Conservation (phyloP, 1,140 invertebrate species). For the Acromyrmex charruanus region DNA sequence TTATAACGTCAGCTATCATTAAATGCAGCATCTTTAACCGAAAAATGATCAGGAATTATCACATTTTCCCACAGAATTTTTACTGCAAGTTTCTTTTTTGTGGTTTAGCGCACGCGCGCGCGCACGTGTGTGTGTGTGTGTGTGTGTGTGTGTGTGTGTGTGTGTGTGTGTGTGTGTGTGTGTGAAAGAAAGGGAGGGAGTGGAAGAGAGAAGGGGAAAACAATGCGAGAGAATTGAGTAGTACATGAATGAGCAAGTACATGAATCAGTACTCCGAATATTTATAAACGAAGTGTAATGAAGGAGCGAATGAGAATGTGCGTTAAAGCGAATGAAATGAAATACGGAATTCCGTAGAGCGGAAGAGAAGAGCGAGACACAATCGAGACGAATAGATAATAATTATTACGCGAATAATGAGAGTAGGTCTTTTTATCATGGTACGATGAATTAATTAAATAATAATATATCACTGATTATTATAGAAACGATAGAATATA, state of each 20-base stretch:
- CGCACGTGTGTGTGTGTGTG: no score
- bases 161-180: no score
- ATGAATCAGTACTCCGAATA: constrained; percentile 27
- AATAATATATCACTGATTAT: constrained; percentile 8
- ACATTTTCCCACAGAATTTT: not conserved
- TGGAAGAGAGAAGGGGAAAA: not conserved
- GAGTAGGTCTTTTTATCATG: constrained; percentile 2
- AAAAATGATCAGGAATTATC: constrained; percentile 11
- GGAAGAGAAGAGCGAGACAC: not conserved
- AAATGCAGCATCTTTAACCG: constrained; percentile 8
- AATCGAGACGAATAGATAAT: constrained; percentile 25
- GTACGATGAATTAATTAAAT: constrained; percentile 32
- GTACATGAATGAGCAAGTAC: constrained; percentile 1
- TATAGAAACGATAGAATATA: not conserved
- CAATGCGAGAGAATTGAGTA: constrained; percentile 4
- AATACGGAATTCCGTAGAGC: not conserved
- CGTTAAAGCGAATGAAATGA: constrained; percentile 35
- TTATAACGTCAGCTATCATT: constrained; percentile 45
- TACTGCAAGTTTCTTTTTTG: not conserved
- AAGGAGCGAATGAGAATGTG: constrained; percentile 9
- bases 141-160: no score
- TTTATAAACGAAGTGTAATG: constrained; percentile 28
- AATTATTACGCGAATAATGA: constrained; percentile 23
- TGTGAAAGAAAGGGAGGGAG: not conserved
- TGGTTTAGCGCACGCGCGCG: not conserved